Evolutionary conservation across 2,113 vertebrate genomes (phyloP).

Genomic region (Phalacrocorax carbo): DNA sequence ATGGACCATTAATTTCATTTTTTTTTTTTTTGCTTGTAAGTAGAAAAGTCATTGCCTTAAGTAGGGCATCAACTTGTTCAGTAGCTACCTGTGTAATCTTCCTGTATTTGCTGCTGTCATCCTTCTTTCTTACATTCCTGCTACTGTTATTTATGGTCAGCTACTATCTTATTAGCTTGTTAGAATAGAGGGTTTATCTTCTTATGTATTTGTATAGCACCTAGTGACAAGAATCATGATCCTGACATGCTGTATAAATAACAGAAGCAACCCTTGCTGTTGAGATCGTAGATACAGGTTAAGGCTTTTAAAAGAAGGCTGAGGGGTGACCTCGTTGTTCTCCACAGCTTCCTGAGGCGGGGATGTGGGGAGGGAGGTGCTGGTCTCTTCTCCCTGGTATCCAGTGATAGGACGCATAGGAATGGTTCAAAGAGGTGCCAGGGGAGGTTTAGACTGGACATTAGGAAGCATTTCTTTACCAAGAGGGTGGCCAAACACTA

Average conservation of each 20-base stretch:
- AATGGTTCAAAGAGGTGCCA: neutral
- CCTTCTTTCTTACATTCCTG: neutral
- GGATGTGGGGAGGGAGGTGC: neutral
- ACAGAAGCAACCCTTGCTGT: neutral
- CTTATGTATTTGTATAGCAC: neutral
- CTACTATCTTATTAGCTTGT: constrained; percentile 3
- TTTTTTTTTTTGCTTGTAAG: neutral
- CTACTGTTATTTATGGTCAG: constrained; percentile 14
- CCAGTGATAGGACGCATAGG: fast-evolving
- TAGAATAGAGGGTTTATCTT: neutral
- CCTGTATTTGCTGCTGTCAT: neutral
- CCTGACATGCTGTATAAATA: neutral
- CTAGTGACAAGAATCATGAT: neutral
- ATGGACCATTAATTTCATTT: neutral
- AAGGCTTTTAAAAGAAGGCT: neutral
- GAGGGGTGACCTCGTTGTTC: neutral
- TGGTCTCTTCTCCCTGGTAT: neutral
- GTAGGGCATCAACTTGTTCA: neutral
- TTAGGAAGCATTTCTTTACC: neutral
- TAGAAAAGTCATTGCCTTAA: neutral
- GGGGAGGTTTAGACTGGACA: neutral
- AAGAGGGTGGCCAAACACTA: fast-evolving
- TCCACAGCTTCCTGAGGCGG: neutral
- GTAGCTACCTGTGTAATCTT: constrained; percentile 11
- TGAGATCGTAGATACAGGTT: neutral